Conservation (phyloP, 2,888 invertebrate genomes). For the Salticus scenicus region DNA sequence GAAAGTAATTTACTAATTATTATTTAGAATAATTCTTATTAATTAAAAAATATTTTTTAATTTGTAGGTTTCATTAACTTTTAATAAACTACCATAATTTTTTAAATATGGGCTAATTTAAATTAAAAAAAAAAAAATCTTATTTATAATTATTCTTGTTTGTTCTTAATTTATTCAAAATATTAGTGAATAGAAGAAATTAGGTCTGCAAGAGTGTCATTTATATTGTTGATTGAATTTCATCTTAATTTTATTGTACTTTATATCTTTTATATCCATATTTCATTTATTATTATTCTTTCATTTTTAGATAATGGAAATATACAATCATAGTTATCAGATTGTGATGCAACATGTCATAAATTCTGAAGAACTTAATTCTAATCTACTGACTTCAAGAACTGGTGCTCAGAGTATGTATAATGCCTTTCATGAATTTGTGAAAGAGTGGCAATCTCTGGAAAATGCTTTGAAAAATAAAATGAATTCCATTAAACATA, state of each 20-base stretch:
- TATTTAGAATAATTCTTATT: no score
- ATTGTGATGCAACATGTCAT: slow-evolving; percentile 1
- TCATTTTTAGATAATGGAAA: slow-evolving; percentile 20
- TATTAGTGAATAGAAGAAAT: no score
- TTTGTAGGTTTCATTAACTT: no score
- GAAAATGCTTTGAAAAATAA: not conserved
- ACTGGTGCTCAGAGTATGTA: not conserved
- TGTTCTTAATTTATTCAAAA: no score
- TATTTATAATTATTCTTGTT: no score
- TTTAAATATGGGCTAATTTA: no score
- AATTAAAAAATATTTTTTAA: no score
- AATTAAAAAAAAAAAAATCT: no score
- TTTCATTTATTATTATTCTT: not conserved
- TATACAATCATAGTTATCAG: slow-evolving; percentile 14
- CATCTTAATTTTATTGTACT: not conserved
- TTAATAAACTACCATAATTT: no score
- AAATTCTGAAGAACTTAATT: not conserved
- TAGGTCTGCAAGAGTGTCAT: no score
- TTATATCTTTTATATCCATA: not conserved
- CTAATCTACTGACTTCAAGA: not conserved
- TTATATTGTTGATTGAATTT: no score
- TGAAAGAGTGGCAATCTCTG: slow-evolving; percentile 12
- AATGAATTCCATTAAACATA: not conserved
- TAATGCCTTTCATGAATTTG: not conserved
- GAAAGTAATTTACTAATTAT: no score